Base-by-base conservation (phyloP, 2,888 invertebrate genomes). In the Phasia obesa region DNA sequence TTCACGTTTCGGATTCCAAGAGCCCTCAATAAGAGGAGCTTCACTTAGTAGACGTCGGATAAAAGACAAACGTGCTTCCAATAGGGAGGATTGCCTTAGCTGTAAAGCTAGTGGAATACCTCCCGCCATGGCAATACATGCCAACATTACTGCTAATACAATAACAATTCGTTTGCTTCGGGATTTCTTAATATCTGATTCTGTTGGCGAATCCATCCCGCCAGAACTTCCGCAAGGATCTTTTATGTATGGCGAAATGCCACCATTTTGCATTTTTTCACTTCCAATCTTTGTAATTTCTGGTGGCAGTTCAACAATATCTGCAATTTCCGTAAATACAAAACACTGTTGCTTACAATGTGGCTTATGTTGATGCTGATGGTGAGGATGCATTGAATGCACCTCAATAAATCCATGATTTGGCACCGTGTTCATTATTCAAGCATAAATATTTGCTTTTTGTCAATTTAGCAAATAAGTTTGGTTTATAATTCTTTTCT, bases 1-100 rank as follows among this genome's bases (percentile, higher is more conserved):
- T 17, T 87, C 87, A 42, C 85, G 86, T 19, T 85, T 84, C 11
- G 87, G 88, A 2, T 90, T 89, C 90, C 91, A 91, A 19, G 91
- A 93, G 86, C 93, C 93, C 86, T 93, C 93, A 49, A 93, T 92
- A 17, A 93, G 88, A 1, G 93, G 93, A 25, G 93, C 92, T 85
- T 93, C 93, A 5, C 92, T 92, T 1, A 93, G 87, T 84, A 93
- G 90, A 35, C 93, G 92, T 27, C 92, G 90, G 19, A 93, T 93
- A 57, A 93, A 93, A 53, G 93, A 91, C 51, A 93, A 88, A 13
- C 93, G 91, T 0, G 93, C 93, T 87, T 93, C 93, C 59, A 93
- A 86, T 60, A 93, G 88, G 31, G 93, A 93, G 0, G 93, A 93
- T 51, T 93, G 92, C 19, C 93, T 90, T 53, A 93, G 87, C 85